Base-by-base conservation (phyloP, 2,113 vertebrate genomes). In the Erpornis zantholeuca region DNA sequence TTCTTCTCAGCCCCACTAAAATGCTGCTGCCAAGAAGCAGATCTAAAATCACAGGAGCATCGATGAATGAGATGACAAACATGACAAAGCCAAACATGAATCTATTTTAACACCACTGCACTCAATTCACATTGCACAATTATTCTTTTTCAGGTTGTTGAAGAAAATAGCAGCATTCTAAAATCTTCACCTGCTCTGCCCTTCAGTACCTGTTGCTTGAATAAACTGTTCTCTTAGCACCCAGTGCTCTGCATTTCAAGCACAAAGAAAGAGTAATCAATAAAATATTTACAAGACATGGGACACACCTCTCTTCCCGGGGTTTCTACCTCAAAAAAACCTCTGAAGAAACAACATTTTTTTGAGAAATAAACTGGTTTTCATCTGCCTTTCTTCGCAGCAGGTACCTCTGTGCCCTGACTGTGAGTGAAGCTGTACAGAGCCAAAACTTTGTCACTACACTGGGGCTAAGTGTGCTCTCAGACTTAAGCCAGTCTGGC, bases 261-360 rank as follows among this genome's bases (percentile, higher is more conserved):
- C 36, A 60, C 14, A 33, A 69, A 60, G 13, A 22, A 82, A 69
- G 15, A 64, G 23, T 28, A 36, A 81, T 4, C 36, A 44, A 24
- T n/a, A 27, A 63, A 68, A 73, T 5, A 8, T 5, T 16, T 12
- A 10, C 0, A 1, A 66, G 47, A 52, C 22, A 27, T 2, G 7
- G 38, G n/a, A 89, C 64, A 68, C 2, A 3, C 19, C 19, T 36
- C 18, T 61, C 56, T 77, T 33, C 35, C 29, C 20, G 23, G 45
- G 18, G 21, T 6, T 85, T 82, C 70, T 40, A 35, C 16, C 50
- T 66, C 35, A 27, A 68, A 54, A 61, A 70, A 16, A 33, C 8
- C 38, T 10, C 33, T 0, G 16, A 86, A 80, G 24, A 66, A 92
- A 31, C 4, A 35, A 15, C 57, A 23, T 20, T 68, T 14, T 19